phyloP scores from a whole-genome alignment of 2,888 invertebrate genomes.

The Amiota minor region DNA sequence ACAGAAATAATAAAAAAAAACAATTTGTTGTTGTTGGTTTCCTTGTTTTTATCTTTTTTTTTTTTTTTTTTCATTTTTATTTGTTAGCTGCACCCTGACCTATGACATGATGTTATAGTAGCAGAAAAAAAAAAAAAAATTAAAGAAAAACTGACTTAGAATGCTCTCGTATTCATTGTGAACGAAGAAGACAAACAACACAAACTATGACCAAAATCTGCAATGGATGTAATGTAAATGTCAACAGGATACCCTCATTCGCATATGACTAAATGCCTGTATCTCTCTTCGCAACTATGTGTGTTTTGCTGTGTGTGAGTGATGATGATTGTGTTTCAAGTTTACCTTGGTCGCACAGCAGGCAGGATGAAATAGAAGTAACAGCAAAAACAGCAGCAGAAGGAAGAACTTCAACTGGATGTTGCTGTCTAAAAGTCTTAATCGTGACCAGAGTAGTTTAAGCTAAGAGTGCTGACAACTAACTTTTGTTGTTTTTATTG shows the following conservation, averaged over 20 bases:
- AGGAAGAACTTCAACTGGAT: constrained; percentile 4
- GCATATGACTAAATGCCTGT: constrained; percentile 21
- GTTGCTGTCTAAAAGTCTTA: constrained; percentile 23
- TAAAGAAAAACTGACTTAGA: not conserved
- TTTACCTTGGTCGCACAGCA: not conserved
- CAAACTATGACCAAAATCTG: constrained; percentile 57
- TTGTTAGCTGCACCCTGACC: not conserved
- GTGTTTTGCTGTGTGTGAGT: not conserved
- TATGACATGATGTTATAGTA: constrained; percentile 2
- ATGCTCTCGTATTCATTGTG: too few species aligned
- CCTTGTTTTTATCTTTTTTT: not conserved
- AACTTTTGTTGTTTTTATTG: not conserved
- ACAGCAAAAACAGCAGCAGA: constrained; percentile 6
- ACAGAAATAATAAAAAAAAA: not conserved
- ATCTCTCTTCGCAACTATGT: not conserved
- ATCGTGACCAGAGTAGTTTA: constrained; percentile 11
- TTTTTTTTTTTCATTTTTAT: constrained; percentile 20
- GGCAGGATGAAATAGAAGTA: constrained; percentile 1
- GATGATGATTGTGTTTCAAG: too few species aligned
- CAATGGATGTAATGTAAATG: constrained; percentile 68
- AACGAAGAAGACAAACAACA: not conserved
- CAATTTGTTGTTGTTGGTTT: constrained; percentile 48
- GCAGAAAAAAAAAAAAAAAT: not conserved
- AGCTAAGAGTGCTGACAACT: constrained; percentile 2
- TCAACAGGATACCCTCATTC: constrained; percentile 58